Conservation (phyloP, 2,113 vertebrate species). For the Sinocyclocheilus maitianheensis region DNA sequence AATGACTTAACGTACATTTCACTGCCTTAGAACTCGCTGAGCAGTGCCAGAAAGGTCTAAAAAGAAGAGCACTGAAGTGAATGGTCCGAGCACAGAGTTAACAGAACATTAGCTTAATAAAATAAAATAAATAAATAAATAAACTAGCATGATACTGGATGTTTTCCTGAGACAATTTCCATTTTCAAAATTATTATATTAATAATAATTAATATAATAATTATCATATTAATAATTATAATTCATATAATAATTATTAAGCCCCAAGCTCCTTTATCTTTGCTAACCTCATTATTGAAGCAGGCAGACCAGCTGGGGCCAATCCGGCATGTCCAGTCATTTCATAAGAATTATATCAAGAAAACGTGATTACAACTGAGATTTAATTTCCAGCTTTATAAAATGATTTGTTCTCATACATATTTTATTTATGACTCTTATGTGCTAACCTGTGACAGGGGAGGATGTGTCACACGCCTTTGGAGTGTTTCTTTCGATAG, state of each 20-base stretch:
- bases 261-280: neutral
- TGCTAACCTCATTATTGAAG: slow-evolving; percentile 13
- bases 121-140: too few relatives aligned
- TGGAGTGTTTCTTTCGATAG: neutral
- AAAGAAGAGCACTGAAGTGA: neutral
- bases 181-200: neutral
- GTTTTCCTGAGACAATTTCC: neutral
- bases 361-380: slow-evolving; percentile 27
- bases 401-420: slow-evolving; percentile 4
- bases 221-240: too few relatives aligned
- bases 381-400: slow-evolving; percentile 40
- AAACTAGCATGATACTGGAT: too few relatives aligned
- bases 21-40: neutral
- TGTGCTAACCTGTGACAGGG: slow-evolving; percentile 5
- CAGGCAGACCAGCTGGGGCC: slow-evolving; percentile 35
- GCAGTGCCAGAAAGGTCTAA: neutral
- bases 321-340: neutral
- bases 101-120: neutral
- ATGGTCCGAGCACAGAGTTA: neutral
- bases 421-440: slow-evolving; percentile 18
- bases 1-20: slow-evolving; percentile 14
- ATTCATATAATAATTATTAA: too few relatives aligned
- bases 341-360: slow-evolving; percentile 46
- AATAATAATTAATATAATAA: too few relatives aligned
- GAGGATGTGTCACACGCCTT: slow-evolving; percentile 21